phyloP scores from a whole-genome alignment of 2,113 vertebrate genomes.

The Sebastes fasciatus region DNA sequence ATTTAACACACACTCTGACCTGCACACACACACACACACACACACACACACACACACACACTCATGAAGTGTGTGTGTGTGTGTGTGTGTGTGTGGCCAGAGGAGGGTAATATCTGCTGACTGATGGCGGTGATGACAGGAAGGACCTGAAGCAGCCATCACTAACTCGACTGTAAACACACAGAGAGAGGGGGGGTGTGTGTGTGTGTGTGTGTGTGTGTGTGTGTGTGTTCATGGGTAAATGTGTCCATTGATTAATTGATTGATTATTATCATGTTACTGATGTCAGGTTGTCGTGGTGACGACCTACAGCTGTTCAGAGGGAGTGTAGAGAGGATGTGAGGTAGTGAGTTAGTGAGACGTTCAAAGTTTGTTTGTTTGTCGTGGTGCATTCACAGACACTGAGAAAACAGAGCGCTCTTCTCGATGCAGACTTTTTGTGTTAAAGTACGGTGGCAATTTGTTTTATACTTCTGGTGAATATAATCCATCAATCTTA shows the following conservation, averaged over 20 bases:
- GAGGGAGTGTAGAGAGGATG: not conserved
- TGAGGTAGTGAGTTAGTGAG: not conserved
- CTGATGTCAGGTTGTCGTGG: constrained; percentile 47
- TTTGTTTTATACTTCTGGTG: too few species aligned
- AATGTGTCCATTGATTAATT: constrained; percentile 67
- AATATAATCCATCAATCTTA: too few species aligned
- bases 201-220: constrained; percentile 9
- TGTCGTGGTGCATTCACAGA: constrained; percentile 10
- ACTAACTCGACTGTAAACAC: constrained; percentile 70
- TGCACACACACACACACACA: constrained; percentile 30
- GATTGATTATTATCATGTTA: constrained; percentile 69
- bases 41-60: constrained; percentile 18
- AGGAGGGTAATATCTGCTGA: constrained; percentile 70
- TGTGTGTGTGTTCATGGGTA: not conserved
- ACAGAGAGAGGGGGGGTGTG: not conserved
- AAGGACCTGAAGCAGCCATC: constrained; percentile 70
- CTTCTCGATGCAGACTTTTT: too few species aligned
- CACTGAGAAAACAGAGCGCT: not conserved
- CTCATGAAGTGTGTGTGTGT: not conserved
- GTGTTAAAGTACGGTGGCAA: too few species aligned
- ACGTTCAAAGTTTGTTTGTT: not conserved
- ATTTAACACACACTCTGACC: constrained; percentile 38
- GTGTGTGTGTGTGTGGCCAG: constrained; percentile 55
- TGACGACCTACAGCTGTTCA: constrained; percentile 58
- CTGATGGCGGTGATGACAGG: constrained; percentile 66